phyloP scores from a whole-genome alignment of 2,797 vertebrate species.

The Hapalemur alaotrensis region DNA sequence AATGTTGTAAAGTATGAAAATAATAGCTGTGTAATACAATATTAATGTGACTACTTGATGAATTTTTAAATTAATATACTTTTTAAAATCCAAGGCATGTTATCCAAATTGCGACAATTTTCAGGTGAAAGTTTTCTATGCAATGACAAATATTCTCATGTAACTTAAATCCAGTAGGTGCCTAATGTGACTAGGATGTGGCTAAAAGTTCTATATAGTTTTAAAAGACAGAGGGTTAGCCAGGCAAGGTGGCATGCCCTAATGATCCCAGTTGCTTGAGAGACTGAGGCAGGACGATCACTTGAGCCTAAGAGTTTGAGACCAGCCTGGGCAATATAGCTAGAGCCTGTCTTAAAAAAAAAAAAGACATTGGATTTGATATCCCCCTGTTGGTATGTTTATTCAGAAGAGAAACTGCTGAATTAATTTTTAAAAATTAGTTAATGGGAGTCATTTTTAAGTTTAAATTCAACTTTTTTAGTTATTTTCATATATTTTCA shows the following conservation, averaged over 20 bases:
- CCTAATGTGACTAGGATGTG: neutral
- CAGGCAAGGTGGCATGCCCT: too few relatives aligned
- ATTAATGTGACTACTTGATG: neutral
- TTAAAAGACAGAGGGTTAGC: neutral
- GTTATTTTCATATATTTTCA: neutral
- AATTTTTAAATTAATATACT: slow-evolving; percentile 7
- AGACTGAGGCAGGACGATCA: too few relatives aligned
- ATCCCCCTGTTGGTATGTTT: neutral
- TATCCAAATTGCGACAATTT: neutral
- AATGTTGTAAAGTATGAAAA: slow-evolving; percentile 14
- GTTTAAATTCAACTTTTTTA: slow-evolving; percentile 15
- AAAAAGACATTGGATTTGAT: neutral
- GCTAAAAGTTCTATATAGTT: neutral
- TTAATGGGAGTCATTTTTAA: neutral
- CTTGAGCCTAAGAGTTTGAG: too few relatives aligned
- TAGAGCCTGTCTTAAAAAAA: too few relatives aligned
- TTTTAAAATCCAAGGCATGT: neutral
- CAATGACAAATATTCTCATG: neutral
- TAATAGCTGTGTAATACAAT: neutral
- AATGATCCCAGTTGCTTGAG: too few relatives aligned
- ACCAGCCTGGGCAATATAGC: too few relatives aligned
- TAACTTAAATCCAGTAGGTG: neutral
- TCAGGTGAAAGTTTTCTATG: neutral
- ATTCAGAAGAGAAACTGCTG: slow-evolving; percentile 41
- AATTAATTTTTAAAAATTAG: neutral